phyloP scores from a whole-genome alignment of 2,113 vertebrate genomes.

The Antidorcas marsupialis region DNA sequence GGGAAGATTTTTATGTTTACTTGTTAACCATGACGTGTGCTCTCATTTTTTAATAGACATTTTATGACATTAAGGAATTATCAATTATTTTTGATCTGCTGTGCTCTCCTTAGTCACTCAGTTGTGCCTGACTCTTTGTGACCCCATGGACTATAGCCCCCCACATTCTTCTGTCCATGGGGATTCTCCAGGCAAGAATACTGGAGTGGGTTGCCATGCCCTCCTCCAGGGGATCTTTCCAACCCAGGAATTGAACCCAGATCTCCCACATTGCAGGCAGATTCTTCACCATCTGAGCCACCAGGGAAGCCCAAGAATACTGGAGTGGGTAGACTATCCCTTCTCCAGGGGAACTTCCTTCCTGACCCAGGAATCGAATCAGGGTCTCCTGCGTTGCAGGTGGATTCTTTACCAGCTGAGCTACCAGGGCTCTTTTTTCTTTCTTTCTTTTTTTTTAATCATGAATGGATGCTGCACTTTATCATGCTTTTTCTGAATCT shows the following conservation, averaged over 20 bases:
- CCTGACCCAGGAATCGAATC: not conserved
- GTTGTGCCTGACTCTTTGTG: not conserved
- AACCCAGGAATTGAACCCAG: not conserved
- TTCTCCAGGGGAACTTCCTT: not conserved
- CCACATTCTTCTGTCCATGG: not conserved
- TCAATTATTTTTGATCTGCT: not conserved
- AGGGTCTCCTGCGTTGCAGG: rapidly evolving
- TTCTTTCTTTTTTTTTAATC: not conserved
- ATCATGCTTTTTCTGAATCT: not conserved
- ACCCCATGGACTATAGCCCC: not conserved
- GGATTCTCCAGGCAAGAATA: not conserved
- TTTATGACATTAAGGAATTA: not conserved
- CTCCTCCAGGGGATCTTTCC: not conserved
- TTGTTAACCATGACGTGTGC: not conserved
- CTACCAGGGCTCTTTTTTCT: not conserved
- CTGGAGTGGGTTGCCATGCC: not conserved
- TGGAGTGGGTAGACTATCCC: not conserved
- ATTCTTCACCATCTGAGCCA: not conserved
- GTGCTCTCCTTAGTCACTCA: not conserved
- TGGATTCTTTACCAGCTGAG: not conserved
- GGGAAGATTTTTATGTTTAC: not conserved
- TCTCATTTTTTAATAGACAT: not conserved
- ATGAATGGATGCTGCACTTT: not conserved
- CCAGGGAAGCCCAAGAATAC: not conserved
- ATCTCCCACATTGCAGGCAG: not conserved